Evolutionary conservation across 92 coral and sea anemone species (phyloP), one percentile per base, ranked within the genome.

Genomic region (Metridium senile): DNA sequence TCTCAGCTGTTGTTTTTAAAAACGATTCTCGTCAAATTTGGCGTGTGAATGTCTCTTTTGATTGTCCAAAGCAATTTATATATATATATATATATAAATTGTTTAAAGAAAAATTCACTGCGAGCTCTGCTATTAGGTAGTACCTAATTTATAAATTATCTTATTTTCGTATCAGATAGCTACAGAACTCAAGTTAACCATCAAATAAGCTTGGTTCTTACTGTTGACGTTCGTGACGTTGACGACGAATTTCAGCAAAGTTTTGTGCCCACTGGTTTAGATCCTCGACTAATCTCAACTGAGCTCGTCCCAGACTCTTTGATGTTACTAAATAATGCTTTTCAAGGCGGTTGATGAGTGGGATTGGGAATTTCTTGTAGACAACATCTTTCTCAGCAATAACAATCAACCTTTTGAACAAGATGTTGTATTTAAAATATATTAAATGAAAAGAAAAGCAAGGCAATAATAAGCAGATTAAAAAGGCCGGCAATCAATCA

Each of bases 321-420:
- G 77, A 85, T 52, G 90, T 85, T 18, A 91, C 97, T 39, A 91
- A 86, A 67, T 75, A 83, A 74, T 91, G 97, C 64, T 91, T 91
- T 66, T 91, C 97, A 64, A 91, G 83, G 51, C 97, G 97, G 71
- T 91, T 89, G 71, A 89, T 89, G 68, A 91, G 83, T 19, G 97
- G 97, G 28, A 89, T 89, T 31, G 88, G 93, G 63, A 89, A 89
- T 11, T 53, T 68, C 84, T 81, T 78, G 91, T 89, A 92, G 9
- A 89, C 98, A 26, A 77, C 93, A 53, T 87, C 93, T 69, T 87
- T 89, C 74, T 93, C 98, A 32, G 98, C 98, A 56, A 93, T 86
- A 10, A 93, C 98, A 35, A 93, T 89, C 62, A 93, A 73, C 78
- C 98, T 89, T 26, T 59, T 2, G n/a, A 54, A 54, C 4, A 54